Evolutionary conservation across 2,888 invertebrate species (phyloP), one percentile per base, ranked within the genome.

Genomic region (Tetragonisca angustula): DNA sequence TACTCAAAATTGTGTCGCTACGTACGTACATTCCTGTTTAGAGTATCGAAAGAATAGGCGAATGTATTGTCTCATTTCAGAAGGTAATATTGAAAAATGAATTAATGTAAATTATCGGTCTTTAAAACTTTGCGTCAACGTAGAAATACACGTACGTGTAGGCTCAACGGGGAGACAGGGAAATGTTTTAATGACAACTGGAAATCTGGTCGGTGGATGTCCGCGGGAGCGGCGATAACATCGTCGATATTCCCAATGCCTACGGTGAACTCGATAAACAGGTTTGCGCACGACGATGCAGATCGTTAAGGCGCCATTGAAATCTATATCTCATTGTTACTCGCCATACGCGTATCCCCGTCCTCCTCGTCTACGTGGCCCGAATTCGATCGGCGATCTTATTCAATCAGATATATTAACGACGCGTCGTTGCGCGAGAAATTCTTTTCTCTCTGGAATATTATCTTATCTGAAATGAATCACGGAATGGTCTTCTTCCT

Each of bases 221-320:
- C 69, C 79, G 79, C 69, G 19, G 70, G 62, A 69, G 59, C 65
- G 21, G 4, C 72, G 88, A 88, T 84, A 79, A 69, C 56, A 83
- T 87, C 85, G 81, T 76, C 73, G 82, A 82, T 89, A 83, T 88
- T 86, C 80, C 79, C 83, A 81, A 84, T 85, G 84, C 84, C 83
- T 82, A 83, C 84, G 76, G 87, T 89, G 84, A 86, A 88, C 89
- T 80, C 89, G 89, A 89, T 88, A 89, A 89, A 89, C 89, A 87
- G 89, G 89, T 89, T 89, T 89, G 83, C 87, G 80, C 74, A 79
- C 82, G 80, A 76, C 84, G 80, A 82, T 83, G 85, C 83, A 79
- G 88, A 88, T 89, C 89, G 85, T 89, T 89, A 89, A 89, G 88
- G 89, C 85, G 82, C 87, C 87, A 89, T 89, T 89, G 89, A 89